phyloP scores from a whole-genome alignment of 2,113 vertebrate genomes.

The Vireo altiloquus region DNA sequence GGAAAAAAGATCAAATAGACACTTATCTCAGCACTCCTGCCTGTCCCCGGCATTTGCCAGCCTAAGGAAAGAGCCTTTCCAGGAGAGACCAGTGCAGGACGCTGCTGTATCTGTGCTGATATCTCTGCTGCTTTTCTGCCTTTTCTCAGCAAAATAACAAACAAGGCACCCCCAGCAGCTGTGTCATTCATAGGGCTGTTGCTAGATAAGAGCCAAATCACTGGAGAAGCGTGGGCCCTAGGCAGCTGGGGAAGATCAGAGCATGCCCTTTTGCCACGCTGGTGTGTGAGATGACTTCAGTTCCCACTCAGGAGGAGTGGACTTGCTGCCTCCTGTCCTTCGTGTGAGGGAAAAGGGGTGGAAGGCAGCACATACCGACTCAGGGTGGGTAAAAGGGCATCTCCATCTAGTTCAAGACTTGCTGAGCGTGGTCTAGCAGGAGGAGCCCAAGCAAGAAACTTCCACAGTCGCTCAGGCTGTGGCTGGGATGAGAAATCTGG shows the following conservation, averaged over 20 bases:
- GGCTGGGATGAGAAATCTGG: neutral
- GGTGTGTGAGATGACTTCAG: neutral
- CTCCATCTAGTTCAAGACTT: neutral
- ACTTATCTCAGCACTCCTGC: constrained; percentile 36
- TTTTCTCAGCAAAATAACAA: constrained; percentile 19
- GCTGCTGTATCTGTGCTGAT: neutral
- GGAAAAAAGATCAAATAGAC: constrained; percentile 50
- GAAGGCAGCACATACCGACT: neutral
- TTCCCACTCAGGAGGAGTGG: neutral
- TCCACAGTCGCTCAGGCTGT: neutral
- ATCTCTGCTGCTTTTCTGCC: constrained; percentile 37
- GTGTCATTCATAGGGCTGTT: neutral
- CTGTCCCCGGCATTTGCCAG: constrained; percentile 28
- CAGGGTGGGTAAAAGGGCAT: neutral
- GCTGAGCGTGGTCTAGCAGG: neutral
- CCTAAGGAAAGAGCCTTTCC: constrained; percentile 19
- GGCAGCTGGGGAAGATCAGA: neutral
- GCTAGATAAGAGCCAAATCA: neutral
- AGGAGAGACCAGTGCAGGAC: neutral
- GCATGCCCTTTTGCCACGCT: neutral
- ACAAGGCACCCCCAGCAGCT: neutral
- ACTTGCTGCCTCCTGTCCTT: neutral
- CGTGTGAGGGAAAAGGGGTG: neutral
- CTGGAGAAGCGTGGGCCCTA: neutral
- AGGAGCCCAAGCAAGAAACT: neutral